Evolutionary conservation across 2,113 vertebrate genomes (phyloP).

Genomic region (Peromyscus leucopus): DNA sequence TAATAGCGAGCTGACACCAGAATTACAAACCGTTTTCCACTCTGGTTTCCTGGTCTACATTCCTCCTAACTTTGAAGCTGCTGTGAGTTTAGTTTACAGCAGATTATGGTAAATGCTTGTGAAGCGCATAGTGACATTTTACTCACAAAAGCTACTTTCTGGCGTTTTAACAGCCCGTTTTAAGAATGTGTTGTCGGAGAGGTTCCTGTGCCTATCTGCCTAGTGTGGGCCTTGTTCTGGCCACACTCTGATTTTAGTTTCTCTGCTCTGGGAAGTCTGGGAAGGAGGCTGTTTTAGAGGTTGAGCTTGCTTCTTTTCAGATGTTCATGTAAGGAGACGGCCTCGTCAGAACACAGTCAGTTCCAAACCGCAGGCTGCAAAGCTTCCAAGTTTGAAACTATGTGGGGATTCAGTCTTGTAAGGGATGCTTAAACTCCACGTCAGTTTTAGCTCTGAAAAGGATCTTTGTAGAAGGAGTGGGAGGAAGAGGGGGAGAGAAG

Average conservation of each 20-base stretch:
- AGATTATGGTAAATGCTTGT: neutral
- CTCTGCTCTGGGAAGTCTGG: neutral
- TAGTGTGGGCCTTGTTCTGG: neutral
- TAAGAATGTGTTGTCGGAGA: neutral
- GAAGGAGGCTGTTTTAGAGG: conserved; percentile 45
- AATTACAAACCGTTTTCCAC: neutral
- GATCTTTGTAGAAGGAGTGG: neutral
- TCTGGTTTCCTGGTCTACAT: neutral
- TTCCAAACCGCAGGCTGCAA: conserved; percentile 40
- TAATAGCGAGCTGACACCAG: neutral
- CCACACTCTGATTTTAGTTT: neutral
- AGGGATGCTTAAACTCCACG: neutral
- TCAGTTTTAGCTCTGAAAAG: neutral
- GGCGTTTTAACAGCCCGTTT: neutral
- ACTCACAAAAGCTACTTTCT: neutral
- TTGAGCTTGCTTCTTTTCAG: conserved; percentile 17
- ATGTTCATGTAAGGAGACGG: conserved; percentile 42
- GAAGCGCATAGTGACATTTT: neutral
- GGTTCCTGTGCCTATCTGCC: neutral
- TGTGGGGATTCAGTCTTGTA: neutral
- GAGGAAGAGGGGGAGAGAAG: neutral
- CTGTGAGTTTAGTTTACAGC: neutral
- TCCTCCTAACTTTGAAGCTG: neutral
- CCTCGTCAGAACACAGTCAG: neutral
- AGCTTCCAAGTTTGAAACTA: conserved; percentile 29